A percentile compares a stretch with the other conserved stretches of the same genome.
phyloP scores from a whole-genome alignment of 2,797 vertebrate genomes.

The Urocyon cinereoargenteus region DNA sequence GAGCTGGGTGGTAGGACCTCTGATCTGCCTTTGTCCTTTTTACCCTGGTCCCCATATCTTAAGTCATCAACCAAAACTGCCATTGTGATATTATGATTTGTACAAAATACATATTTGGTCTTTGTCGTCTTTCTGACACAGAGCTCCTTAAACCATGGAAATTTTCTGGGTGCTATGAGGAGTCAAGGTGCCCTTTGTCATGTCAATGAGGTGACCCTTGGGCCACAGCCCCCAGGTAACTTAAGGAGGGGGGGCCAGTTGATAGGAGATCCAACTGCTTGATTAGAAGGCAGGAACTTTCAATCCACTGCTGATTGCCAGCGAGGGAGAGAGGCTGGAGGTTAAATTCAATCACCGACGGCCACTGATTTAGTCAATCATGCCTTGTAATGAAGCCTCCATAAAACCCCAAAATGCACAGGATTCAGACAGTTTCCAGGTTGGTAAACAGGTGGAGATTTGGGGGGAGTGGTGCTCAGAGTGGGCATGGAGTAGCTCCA shows the following conservation, averaged over 20 bases:
- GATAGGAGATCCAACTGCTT: not conserved
- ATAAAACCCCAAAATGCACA: not conserved
- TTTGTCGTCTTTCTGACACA: not conserved
- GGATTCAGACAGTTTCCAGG: no score
- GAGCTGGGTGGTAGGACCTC: accelerated
- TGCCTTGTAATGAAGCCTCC: not conserved
- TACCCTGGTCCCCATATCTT: accelerated
- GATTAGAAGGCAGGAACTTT: not conserved
- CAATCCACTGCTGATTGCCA: not conserved
- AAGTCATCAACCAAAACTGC: not conserved
- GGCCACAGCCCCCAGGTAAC: not conserved
- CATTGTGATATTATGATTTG: not conserved
- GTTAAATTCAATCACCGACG: not conserved
- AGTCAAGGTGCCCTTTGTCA: not conserved
- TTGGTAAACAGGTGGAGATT: accelerated
- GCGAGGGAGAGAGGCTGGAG: not conserved
- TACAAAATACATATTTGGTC: not conserved
- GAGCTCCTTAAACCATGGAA: not conserved
- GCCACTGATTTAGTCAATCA: not conserved
- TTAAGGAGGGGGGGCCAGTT: no score
- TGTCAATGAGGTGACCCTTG: not conserved
- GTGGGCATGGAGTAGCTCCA: not conserved
- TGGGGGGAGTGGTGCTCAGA: no score
- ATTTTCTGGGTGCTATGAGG: not conserved
- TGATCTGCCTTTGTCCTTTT: accelerated